These are phyloP conservation scores for Philantomba maxwellii DNA, from an alignment of 2,113 vertebrate genomes.

Conservation along the genomic window DNA sequence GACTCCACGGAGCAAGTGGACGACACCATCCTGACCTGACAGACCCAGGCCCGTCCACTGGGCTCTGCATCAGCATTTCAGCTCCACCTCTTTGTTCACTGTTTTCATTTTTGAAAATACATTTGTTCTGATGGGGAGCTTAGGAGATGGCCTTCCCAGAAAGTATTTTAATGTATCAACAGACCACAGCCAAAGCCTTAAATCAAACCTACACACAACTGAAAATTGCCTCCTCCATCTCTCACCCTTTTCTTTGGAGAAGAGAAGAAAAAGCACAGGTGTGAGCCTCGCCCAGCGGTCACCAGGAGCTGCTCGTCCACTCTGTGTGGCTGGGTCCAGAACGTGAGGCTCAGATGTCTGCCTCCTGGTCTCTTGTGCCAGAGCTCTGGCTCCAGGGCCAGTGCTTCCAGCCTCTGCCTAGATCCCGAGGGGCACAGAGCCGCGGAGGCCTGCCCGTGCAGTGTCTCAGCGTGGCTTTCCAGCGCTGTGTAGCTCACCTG, in stretches of 20 bases:
- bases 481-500: conserved; percentile 59
- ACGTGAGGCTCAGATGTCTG: background rate
- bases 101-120: conserved; percentile 87
- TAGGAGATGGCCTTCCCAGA: conserved; percentile 76
- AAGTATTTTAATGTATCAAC: conserved; percentile 81
- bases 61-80: conserved; percentile 59
- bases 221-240: conserved; percentile 65
- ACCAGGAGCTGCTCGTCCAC: conserved; percentile 16
- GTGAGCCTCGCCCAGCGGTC: conserved; percentile 14
- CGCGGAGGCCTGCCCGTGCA: background rate
- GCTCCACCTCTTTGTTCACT: conserved; percentile 71
- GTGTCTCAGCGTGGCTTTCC: conserved; percentile 63
- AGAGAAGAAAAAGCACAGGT: conserved; percentile 32
- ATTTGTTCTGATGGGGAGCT: conserved; percentile 78
- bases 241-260: conserved; percentile 50
- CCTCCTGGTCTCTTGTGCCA: conserved; percentile 37
- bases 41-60: background rate
- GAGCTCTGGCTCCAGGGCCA: conserved; percentile 18
- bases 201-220: conserved; percentile 76
- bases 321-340: background rate
- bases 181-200: conserved; percentile 84
- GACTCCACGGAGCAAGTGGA: conserved; percentile 96
- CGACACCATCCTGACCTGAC: conserved; percentile 97
- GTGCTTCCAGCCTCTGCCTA: background rate
- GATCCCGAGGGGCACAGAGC: conserved; percentile 26